Evolutionary conservation across 2,113 vertebrate species (phyloP), one percentile per base, ranked within the genome.

Genomic region (Mormoops blainvillei): DNA sequence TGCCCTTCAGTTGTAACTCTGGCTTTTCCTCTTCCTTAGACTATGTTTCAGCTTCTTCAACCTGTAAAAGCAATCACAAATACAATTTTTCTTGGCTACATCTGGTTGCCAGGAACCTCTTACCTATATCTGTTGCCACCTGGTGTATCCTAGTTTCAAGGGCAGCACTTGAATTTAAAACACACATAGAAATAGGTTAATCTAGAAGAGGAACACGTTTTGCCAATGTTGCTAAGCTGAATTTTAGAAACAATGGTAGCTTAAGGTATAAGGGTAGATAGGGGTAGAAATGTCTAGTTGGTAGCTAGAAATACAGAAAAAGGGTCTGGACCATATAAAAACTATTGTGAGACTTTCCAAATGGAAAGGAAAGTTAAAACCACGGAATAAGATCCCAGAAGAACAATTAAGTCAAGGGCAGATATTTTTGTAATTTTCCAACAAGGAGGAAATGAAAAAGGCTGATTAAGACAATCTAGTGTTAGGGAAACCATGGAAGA

Each of bases 121-220:
- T 77, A 88, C 26, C 12, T 52, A 93, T 24, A 88, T 26, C 56
- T 68, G 7, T 70, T 94, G 56, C 83, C 73, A 89, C 16, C 31
- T 54, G 68, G 54, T 77, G 68, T 83, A 83, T 52, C n/a, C 38
- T n/a, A 87, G 54, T 83, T 94, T 93, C 56, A 68, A 81, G 33
- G 36, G 36, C 26, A 89, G n/a, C 48, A 56, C 5, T 41, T 94
- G 28, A 31, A 84, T 26, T 45, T 45, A 28, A 93, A 97, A 97
- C 26, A 82, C 36, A 91, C 13, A 93, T 36, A 73, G 67, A 91
- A 96, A 97, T 20, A 88, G 52, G 18, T 84, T 85, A 91, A 68
- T 82, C 65, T 93, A 76, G 86, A 86, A 95, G 15, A 95, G 19
- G 33, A 86, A 54, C 43, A 38, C 89, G 52, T 84, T 91, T 92